These are phyloP conservation scores for Troilus luridus DNA, from an alignment of 2,888 invertebrate species.

Conservation along the genomic window DNA sequence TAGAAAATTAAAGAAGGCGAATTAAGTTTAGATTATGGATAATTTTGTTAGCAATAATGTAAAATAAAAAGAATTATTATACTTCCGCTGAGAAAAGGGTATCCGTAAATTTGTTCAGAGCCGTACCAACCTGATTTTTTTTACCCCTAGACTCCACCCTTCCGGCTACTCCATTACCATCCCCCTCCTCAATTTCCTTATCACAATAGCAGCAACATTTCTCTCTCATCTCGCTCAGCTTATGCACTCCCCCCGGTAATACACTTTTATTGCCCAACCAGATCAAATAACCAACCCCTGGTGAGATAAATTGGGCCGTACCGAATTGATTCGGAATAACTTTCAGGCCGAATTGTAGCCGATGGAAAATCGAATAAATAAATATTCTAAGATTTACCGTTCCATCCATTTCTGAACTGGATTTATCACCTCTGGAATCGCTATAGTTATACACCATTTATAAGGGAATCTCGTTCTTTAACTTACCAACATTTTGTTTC, in stretches of 20 bases:
- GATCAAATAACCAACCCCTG: not conserved
- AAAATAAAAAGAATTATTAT: not conserved
- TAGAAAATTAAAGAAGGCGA: too few relatives aligned
- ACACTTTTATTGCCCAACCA: constrained; percentile 1
- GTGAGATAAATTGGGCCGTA: not conserved
- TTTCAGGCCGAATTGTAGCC: too few relatives aligned
- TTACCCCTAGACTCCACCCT: not conserved
- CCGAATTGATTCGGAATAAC: not conserved
- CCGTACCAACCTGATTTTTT: not conserved
- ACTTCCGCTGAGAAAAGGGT: not conserved
- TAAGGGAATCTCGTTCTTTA: too few relatives aligned
- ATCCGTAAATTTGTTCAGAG: not conserved
- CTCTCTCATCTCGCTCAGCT: constrained; percentile 30
- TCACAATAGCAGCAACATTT: constrained; percentile 31
- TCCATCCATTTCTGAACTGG: too few relatives aligned
- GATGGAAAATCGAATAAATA: too few relatives aligned
- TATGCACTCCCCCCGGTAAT: constrained; percentile 31
- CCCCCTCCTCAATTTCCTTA: constrained; percentile 35
- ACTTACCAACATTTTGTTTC: too few relatives aligned
- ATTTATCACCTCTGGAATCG: too few relatives aligned
- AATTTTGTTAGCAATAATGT: too few relatives aligned
- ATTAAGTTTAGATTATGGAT: too few relatives aligned
- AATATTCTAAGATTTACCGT: too few relatives aligned
- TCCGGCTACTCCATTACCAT: constrained; percentile 28
- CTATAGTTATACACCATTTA: too few relatives aligned